Evolutionary conservation across 2,113 vertebrate genomes (phyloP), one percentile per base, ranked within the genome.

Genomic region (Rhagologus leucostigma): DNA sequence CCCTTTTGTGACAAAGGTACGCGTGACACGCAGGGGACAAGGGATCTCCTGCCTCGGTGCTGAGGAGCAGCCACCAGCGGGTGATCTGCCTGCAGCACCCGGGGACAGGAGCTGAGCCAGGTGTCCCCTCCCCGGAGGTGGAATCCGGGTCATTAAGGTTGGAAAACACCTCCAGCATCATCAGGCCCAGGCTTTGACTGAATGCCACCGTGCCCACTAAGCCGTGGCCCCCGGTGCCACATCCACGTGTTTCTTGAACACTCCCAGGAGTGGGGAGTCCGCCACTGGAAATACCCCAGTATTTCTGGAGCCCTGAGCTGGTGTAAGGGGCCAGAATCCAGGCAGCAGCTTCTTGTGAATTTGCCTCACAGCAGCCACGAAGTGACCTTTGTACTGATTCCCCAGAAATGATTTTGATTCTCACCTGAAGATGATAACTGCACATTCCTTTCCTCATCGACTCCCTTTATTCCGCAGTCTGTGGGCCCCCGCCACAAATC

Each of bases 1-100:
- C 97, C 98, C 0, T 57, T 89, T 11, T 98, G 98, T 62, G 92
- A 68, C 18, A 68, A 75, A 73, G 93, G 97, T 98, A 59, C 3
- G 91, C 95, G 78, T 19, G 16, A 9, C 13, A 6, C 10, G 0
- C 21, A 0, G 33, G 29, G 26, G 24, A 42, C 84, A 2, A 4
- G 53, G 23, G 16, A 15, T 7, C 52, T 30, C 1, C 0, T 16
- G 23, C 19, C 1, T 14, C 0, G 3, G 13, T 9, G 3, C 21
- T 22, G 27, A 33, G 79, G 33, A 39, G 16, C 13, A 33, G 37
- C 37, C 26, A 3, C 2, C 49, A 2, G n/a, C 1, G 23, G 20
- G 53, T 10, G 47, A 29, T 14, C 37, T 74, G 59, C 55, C 59
- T 44, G 20, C 70, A 63, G 50, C 82, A 6, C 30, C 69, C 56